phyloP scores from a whole-genome alignment of 2,888 invertebrate species.

The Melanostoma scalare region DNA sequence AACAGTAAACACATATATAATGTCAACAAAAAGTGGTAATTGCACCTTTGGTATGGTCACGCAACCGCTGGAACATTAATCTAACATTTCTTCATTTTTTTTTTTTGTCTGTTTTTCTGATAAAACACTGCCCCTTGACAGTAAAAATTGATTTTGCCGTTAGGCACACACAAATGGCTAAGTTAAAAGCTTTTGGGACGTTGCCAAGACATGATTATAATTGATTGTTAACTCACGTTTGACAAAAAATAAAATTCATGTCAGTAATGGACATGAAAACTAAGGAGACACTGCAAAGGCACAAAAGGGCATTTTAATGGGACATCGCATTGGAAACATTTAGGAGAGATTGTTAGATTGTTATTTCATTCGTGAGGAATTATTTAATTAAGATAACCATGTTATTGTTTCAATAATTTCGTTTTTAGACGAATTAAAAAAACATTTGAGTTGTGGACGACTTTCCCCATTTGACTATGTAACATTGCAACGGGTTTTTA shows the following conservation, averaged over 20 bases:
- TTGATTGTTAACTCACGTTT: constrained; percentile 14
- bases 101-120: background rate
- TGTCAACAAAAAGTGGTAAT: constrained; percentile 22
- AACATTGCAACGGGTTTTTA: no score
- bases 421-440: no score
- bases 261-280: constrained; percentile 3
- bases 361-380: background rate
- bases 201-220: constrained; percentile 4
- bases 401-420: no score
- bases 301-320: background rate
- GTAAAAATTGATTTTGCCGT: background rate
- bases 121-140: background rate
- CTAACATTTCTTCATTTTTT: background rate
- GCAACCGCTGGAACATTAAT: constrained; percentile 24
- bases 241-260: background rate
- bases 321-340: background rate
- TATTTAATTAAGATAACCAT: background rate
- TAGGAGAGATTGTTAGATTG: background rate
- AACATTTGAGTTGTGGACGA: no score
- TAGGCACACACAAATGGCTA: background rate
- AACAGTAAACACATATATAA: background rate
- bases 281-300: background rate
- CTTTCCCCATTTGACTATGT: no score
- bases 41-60: constrained; percentile 19
- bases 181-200: constrained; percentile 20